Base-by-base conservation (phyloP, 92 coral and sea anemone genomes). In the Heteractis magnifica region DNA sequence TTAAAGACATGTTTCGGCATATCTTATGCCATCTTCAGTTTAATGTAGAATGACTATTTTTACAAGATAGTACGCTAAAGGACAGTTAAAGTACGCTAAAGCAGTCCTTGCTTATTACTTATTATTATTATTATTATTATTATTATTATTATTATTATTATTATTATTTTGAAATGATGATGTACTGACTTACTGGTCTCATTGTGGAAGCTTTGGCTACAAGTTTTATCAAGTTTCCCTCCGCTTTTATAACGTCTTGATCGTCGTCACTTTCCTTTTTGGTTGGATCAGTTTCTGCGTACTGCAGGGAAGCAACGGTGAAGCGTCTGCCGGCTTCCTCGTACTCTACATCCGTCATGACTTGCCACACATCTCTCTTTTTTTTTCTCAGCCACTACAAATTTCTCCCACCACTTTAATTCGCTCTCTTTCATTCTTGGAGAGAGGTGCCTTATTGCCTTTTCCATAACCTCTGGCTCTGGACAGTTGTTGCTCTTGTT, bases 261-360 rank as follows among this genome's bases (percentile, higher is more conserved):
- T 75, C 78, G n/a, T 75, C 78, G n/a, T 20, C 48, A 19, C n/a
- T 48, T 75, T 75, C 78, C 6, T 48, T 49, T 15, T 15, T 15
- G 49, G 49, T 15, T 26, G 52, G 49, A 23, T 75, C 78, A 53
- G 58, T 53, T 53, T 53, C 58, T 48, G 49, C 50, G 52, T 75
- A 75, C n/a, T 50, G 78, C 78, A 75, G 78, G 52, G 26, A 50
- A 15, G 51, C 7, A 50, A 75, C n/a, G n/a, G n/a, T 20, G 52
- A 75, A 75, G 49, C 49, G 6, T 50, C 50, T 26, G 51, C 78
- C 78, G 49, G 78, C 78, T 75, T 75, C 78, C 52, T 23, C 51
- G 78, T 75, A 75, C 51, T 75, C 49, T 50, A 5, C 8, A 48
- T 75, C 78, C 7, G 78, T 7, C 78, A 75, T 23, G 48, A 8